Base-by-base conservation (phyloP, 2,888 invertebrate species). In the Trachelus stipa region DNA sequence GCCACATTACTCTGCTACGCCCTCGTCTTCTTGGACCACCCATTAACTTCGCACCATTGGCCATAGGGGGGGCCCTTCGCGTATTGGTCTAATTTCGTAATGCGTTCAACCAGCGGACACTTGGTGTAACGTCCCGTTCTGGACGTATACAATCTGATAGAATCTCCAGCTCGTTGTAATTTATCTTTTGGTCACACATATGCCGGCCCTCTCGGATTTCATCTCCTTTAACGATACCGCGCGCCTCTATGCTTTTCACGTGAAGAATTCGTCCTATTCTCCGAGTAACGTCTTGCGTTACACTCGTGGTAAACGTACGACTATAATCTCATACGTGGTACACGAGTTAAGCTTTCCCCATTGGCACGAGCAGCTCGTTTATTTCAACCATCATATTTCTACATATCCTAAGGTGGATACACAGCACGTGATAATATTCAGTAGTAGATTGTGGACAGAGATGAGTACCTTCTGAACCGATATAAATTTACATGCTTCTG, bases 71-170 rank as follows among this genome's bases (percentile, higher is more conserved):
- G 75, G 75, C 69, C 77, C 74, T 33, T 40, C 23, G 75, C 74
- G 75, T 76, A 85, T 87, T 81, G 80, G 77, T 83, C 81, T 80
- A 85, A 87, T 87, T 85, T 82, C 81, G 82, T 79, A 83, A 85
- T 85, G 83, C 83, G 73, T 81, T 79, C 78, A 79, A 81, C 80
- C 80, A 77, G 69, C 73, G 71, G 73, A 40, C 71, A 37, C 71
- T 56, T 80, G 34, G 40, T 15, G 69, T n/a, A 31, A 77, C 56
- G n/a, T 69, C 75, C 77, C 77, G 76, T 76, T 73, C 69, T 69
- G 77, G 77, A 77, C 33, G 34, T 69, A 37, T 68, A 77, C 69
- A 73, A 73, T 78, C 79, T 78, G 78, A 78, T 80, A 73, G 76
- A 77, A 79, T 84, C 81, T 79, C 73, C 74, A 56, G 73, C 75